Evolutionary conservation across 1,140 invertebrate genomes (phyloP).

Genomic region (Rhagoletis zephyria): DNA sequence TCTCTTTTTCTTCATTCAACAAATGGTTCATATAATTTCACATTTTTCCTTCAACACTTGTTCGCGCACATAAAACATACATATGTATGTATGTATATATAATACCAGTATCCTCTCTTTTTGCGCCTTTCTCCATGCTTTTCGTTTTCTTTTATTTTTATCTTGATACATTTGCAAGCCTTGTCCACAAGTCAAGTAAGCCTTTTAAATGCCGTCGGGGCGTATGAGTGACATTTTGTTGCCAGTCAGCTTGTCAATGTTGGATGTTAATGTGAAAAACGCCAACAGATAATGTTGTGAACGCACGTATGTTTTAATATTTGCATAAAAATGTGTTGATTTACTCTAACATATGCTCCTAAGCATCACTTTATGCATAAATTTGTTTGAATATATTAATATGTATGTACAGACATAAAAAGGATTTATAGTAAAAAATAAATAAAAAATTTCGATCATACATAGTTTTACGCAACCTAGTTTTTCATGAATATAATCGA

Average conservation of each 20-base stretch:
- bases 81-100: neutral
- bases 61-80: neutral
- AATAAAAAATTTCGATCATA: too few relatives aligned
- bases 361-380: too few relatives aligned
- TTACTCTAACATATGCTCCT: too few relatives aligned
- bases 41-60: neutral
- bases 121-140: neutral
- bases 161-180: neutral
- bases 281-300: conserved; percentile 10
- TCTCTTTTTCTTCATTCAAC: neutral
- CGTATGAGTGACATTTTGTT: conserved; percentile 41
- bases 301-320: neutral
- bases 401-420: too few relatives aligned
- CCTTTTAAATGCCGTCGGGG: neutral
- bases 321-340: neutral
- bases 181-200: neutral
- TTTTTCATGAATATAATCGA: too few relatives aligned
- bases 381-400: too few relatives aligned
- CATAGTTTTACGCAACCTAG: too few relatives aligned
- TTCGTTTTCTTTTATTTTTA: neutral
- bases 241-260: conserved; percentile 2
- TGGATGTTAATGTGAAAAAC: conserved; percentile 27
- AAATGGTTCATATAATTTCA: neutral
- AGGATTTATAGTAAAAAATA: too few relatives aligned
- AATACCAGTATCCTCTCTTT: neutral